Conservation (phyloP, 1,140 invertebrate genomes). For the Lethrus apterus region DNA sequence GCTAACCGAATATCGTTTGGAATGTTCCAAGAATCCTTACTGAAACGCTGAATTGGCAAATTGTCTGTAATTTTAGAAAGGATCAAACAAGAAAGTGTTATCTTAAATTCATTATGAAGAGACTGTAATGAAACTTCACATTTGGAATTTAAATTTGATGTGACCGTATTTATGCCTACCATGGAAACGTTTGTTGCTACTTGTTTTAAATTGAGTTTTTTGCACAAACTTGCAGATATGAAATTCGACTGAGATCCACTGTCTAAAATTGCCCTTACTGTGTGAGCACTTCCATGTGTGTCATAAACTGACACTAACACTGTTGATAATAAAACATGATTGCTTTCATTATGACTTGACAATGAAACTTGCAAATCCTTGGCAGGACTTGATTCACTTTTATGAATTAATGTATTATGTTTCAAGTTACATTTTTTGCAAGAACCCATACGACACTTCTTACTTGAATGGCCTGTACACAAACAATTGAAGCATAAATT, state of each 20-base stretch:
- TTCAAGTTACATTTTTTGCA: constrained; percentile 16
- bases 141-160: neutral
- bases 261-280: neutral
- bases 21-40: constrained; percentile 18
- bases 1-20: constrained; percentile 24
- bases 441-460: constrained; percentile 6
- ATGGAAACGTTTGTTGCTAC: neutral
- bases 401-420: constrained; percentile 19
- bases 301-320: too few relatives aligned
- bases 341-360: neutral
- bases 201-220: too few relatives aligned
- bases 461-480: constrained; percentile 8
- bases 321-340: too few relatives aligned
- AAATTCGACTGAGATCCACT: too few relatives aligned
- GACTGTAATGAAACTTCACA: constrained; percentile 5
- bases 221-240: too few relatives aligned
- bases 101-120: constrained; percentile 6
- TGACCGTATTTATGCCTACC: neutral
- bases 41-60: constrained; percentile 16
- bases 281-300: too few relatives aligned
- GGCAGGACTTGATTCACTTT: constrained; percentile 7
- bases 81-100: constrained; percentile 10
- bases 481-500: constrained; percentile 11
- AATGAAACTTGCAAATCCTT: too few relatives aligned
- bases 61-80: constrained; percentile 16